A percentile compares a stretch with the other conserved stretches of the same genome.
These are phyloP conservation scores for Triplophysa bombifrons DNA, from an alignment of 2,797 vertebrate species.

Conservation along the genomic window DNA sequence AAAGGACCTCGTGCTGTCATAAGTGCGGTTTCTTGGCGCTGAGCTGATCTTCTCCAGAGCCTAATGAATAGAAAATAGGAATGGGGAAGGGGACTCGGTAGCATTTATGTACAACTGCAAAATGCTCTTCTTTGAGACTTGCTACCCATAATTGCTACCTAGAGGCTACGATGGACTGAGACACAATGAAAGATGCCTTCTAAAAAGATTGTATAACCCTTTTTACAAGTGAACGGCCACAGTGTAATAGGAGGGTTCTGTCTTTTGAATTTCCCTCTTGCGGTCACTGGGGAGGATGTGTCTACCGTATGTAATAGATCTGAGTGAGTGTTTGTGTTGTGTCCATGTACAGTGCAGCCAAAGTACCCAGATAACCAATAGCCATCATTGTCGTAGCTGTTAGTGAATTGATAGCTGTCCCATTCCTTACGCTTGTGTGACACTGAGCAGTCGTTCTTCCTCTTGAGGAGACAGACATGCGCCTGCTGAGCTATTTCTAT, in stretches of 20 bases:
- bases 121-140: conserved; percentile 1
- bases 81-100: conserved; percentile 21
- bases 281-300: conserved; percentile 10
- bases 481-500: conserved; percentile 68
- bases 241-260: conserved; percentile 45
- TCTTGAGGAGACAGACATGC: conserved; percentile 16
- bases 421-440: conserved; percentile 22
- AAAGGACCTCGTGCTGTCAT: conserved; percentile 2
- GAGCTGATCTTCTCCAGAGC: conserved; percentile 9
- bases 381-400: conserved; percentile 39
- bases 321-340: conserved; percentile 44
- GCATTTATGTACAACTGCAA: conserved; percentile 18
- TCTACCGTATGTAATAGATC: conserved; percentile 40
- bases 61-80: background rate
- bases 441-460: conserved; percentile 17
- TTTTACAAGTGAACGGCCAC: conserved; percentile 56
- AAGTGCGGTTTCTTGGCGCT: background rate
- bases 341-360: conserved; percentile 53
- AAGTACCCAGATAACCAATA: conserved; percentile 49
- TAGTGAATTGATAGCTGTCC: conserved; percentile 36
- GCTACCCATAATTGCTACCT: background rate
- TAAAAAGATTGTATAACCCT: conserved; percentile 51
- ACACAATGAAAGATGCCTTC: conserved; percentile 52
- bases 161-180: conserved; percentile 6
- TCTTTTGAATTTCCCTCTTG: conserved; percentile 24